These are phyloP conservation scores for Silurus lanzhouensis DNA, from an alignment of 2,797 vertebrate species.

Conservation along the genomic window DNA sequence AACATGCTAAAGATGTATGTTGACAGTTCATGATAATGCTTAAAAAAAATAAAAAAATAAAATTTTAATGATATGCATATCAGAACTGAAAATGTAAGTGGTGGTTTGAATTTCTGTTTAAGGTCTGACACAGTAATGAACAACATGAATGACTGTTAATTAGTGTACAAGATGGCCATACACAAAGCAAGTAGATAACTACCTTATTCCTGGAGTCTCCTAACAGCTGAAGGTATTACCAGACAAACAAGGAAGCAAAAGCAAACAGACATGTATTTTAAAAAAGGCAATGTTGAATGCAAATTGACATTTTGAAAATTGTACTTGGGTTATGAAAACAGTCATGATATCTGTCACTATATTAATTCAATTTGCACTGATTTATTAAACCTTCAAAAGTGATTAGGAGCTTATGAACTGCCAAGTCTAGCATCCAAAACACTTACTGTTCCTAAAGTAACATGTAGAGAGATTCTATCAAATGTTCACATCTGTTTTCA, in stretches of 20 bases:
- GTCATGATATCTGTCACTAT: neutral
- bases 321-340: neutral
- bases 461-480: neutral
- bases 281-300: slow-evolving; percentile 50
- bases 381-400: neutral
- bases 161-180: slow-evolving; percentile 66
- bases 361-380: neutral
- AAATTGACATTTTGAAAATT: slow-evolving; percentile 38
- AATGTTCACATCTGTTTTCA: neutral
- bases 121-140: neutral
- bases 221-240: slow-evolving; percentile 90
- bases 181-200: slow-evolving; percentile 77
- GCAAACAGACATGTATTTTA: slow-evolving; percentile 83
- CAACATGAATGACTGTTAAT: slow-evolving; percentile 53
- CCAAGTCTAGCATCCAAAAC: neutral
- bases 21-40: neutral
- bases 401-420: neutral
- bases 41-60: neutral
- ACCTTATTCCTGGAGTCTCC: slow-evolving; percentile 99
- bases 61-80: neutral
- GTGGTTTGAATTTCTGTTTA: neutral
- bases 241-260: slow-evolving; percentile 84
- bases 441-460: neutral
- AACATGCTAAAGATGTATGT: neutral
- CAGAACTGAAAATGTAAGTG: neutral